Evolutionary conservation across 2,797 vertebrate species (phyloP).

Genomic region (Microcaecilia unicolor): DNA sequence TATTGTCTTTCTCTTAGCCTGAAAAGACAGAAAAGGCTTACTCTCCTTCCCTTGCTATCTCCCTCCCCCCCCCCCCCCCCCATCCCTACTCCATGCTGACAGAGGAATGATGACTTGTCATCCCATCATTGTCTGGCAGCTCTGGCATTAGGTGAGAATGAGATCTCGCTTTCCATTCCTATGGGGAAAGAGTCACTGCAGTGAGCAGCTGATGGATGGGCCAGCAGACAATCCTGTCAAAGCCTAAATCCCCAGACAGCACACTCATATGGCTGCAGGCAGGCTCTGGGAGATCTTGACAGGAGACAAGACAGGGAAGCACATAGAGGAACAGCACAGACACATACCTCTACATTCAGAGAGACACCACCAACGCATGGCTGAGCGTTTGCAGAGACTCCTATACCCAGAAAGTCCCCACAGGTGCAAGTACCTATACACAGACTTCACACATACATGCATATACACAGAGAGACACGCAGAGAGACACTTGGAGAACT

Average conservation of each 20-base stretch:
- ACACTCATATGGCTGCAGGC: slow-evolving; percentile 21
- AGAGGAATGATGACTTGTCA: slow-evolving; percentile 3
- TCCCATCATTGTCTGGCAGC: not conserved
- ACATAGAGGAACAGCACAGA: too few species aligned
- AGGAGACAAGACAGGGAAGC: not conserved
- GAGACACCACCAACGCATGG: too few species aligned
- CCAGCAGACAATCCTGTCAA: slow-evolving; percentile 7
- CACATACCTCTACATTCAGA: too few species aligned
- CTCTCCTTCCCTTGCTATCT: too few species aligned
- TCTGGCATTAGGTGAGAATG: slow-evolving; percentile 4
- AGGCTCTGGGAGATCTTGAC: slow-evolving; percentile 24
- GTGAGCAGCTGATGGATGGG: slow-evolving; percentile 25
- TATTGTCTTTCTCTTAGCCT: not conserved
- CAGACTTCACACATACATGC: too few species aligned
- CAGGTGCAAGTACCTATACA: too few species aligned
- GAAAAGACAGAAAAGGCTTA: not conserved
- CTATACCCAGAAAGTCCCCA: too few species aligned
- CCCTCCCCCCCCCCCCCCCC: too few species aligned
- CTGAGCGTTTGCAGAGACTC: too few species aligned
- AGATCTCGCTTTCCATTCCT: slow-evolving; percentile 3
- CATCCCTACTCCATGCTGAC: too few species aligned
- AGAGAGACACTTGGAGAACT: too few species aligned
- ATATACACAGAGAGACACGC: too few species aligned
- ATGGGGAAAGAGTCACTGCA: rapidly evolving
- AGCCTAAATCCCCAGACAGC: slow-evolving; percentile 21